Percentiles rank a stretch among this genome's conserved stretches.
Conservation (phyloP, 1,140 invertebrate species). For the Drosophila watanabei region DNA sequence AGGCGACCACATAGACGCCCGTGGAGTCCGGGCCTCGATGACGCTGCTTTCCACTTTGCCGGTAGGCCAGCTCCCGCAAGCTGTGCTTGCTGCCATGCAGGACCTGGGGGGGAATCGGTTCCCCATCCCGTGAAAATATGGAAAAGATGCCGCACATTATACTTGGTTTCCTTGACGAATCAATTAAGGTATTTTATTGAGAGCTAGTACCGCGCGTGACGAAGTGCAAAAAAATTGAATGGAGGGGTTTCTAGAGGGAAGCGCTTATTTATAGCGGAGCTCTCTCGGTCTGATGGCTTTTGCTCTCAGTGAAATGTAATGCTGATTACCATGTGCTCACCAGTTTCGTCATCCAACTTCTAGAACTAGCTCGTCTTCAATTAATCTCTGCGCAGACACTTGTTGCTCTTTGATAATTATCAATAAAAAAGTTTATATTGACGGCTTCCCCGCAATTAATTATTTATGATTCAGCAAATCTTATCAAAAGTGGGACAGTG, state of each 20-base stretch:
- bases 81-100: slow-evolving; percentile 58
- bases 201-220: neutral
- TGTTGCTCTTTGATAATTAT: neutral
- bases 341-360: slow-evolving; percentile 48
- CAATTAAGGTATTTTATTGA: neutral
- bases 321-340: slow-evolving; percentile 21
- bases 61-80: slow-evolving; percentile 75
- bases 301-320: neutral
- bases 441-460: neutral
- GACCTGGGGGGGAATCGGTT: slow-evolving; percentile 44
- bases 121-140: slow-evolving; percentile 73
- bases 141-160: slow-evolving; percentile 85
- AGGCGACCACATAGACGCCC: slow-evolving; percentile 60
- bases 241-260: neutral
- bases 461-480: neutral
- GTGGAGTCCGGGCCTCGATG: slow-evolving; percentile 85
- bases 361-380: neutral
- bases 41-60: slow-evolving; percentile 80
- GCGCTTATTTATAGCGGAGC: slow-evolving; percentile 3
- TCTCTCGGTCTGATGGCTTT: neutral
- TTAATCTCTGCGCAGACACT: neutral
- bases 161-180: neutral
- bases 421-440: neutral
- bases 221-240: slow-evolving; percentile 21
- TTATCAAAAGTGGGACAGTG: neutral